Base-by-base conservation (phyloP, 2,888 invertebrate genomes). In the Anagyrus pseudococci region DNA sequence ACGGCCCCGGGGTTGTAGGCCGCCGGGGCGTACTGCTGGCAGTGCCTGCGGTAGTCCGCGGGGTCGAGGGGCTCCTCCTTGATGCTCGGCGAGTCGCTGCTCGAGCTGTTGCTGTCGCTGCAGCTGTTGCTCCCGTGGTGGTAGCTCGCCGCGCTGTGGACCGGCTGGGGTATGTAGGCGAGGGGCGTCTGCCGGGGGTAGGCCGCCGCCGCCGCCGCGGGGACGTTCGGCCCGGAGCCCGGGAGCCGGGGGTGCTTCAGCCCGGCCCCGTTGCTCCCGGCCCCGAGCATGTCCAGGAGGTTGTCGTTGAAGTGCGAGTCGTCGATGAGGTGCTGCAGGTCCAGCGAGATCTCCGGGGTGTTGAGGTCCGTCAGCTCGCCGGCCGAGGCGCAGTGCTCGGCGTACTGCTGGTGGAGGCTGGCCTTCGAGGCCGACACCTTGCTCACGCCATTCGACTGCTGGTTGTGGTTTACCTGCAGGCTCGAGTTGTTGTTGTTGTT, bases 141-240 rank as follows among this genome's bases (percentile, higher is more conserved):
- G 25, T 85, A 82, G 19, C 81, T 84, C 15, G 88, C 88, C 10
- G 91, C 90, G 65, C 90, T 92, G 80, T 94, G 93, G 3, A 94
- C 94, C 20, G 94, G 93, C 81, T 95, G 95, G 1, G 95, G 95
- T 93, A 95, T 94, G 75, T 94, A 94, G 19, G 93, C 92, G 62
- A 94, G 80, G 37, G 67, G 57, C 19, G 57, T 22, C 33, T 79
- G 84, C 7, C 88, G 88, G 13, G 90, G 90, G 64, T 7, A 10
- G 6, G 10, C 22, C 4, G 55, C 15, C 13, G 23, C 23, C 1
- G 61, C 41, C 8, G 44, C 25, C 65, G 92, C 82, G 2, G 89
- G 88, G 78, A 78, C 68, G 64, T 76, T n/a, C 89, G 91, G 79
- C 93, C 93, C 4, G 1, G 94, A 94, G 64, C 90, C 92, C 79